These are phyloP conservation scores for Lepetodrilus schrolli DNA, from an alignment of 2,888 invertebrate genomes.

Conservation along the genomic window DNA sequence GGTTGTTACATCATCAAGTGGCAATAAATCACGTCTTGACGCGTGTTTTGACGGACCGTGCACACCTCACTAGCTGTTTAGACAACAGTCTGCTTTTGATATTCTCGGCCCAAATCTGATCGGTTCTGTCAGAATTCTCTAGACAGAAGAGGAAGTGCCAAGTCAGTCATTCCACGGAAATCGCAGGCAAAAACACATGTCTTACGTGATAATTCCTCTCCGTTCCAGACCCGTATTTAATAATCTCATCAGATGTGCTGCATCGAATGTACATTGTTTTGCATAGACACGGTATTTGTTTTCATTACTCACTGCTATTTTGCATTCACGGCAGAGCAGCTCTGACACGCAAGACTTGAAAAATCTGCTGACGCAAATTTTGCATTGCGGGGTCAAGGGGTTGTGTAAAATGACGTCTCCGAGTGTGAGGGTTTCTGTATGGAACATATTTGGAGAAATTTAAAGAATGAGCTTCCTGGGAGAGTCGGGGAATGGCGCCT, in stretches of 20 bases:
- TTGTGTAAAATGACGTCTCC: conserved; percentile 21
- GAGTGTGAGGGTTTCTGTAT: neutral
- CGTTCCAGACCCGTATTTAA: neutral
- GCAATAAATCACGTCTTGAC: neutral
- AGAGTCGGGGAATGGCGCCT: neutral
- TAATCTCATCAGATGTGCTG: conserved; percentile 16
- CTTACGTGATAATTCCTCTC: neutral
- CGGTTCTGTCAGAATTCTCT: neutral
- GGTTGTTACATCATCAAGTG: neutral
- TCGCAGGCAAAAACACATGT: neutral
- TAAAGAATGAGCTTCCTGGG: conserved; percentile 8
- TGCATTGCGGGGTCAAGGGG: neutral
- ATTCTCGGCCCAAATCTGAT: neutral
- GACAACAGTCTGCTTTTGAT: neutral
- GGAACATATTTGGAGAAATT: conserved; percentile 13
- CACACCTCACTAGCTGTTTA: neutral
- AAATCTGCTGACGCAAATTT: conserved; percentile 7
- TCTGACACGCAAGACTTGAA: neutral
- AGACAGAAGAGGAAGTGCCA: neutral
- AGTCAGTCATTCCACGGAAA: neutral
- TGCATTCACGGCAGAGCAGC: neutral
- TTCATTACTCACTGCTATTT: conserved; percentile 20
- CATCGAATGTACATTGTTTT: conserved; percentile 12
- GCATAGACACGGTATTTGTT: conserved; percentile 22
- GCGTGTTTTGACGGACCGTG: neutral